phyloP scores from a whole-genome alignment of 2,888 invertebrate species.

The Pyrocoelia pectoralis region DNA sequence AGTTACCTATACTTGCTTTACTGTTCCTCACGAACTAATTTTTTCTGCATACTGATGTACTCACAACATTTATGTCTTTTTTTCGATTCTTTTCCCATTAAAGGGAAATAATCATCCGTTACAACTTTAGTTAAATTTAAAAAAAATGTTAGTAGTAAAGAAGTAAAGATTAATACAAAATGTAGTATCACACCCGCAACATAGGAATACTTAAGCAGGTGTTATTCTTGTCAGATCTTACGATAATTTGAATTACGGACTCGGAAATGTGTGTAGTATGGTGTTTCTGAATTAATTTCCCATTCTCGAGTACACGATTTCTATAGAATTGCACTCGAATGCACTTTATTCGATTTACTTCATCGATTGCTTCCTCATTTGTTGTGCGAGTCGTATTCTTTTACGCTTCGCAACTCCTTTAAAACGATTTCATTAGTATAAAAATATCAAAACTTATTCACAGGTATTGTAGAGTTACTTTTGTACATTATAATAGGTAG shows the following conservation, averaged over 20 bases:
- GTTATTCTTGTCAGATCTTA: slow-evolving; percentile 57
- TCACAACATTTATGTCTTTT: not conserved
- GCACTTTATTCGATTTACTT: slow-evolving; percentile 21
- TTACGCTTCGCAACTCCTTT: slow-evolving; percentile 11
- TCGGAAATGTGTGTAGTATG: slow-evolving; percentile 55
- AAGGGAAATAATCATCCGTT: not conserved
- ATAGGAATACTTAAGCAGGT: slow-evolving; percentile 49
- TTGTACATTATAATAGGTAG: no score
- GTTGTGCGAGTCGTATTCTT: slow-evolving; percentile 19
- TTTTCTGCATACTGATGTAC: not conserved
- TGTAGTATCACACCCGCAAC: slow-evolving; percentile 39
- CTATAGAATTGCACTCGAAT: slow-evolving; percentile 40
- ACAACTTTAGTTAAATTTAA: not conserved
- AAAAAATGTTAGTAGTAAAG: not conserved
- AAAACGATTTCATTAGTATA: slow-evolving; percentile 9
- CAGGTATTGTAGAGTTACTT: no score
- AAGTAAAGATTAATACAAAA: not conserved
- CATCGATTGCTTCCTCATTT: slow-evolving; percentile 9
- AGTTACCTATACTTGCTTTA: slow-evolving; percentile 26
- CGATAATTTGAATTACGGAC: slow-evolving; percentile 59
- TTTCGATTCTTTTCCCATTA: not conserved
- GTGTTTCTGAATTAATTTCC: slow-evolving; percentile 58
- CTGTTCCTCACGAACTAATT: slow-evolving; percentile 18
- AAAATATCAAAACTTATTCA: no score
- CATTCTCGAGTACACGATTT: slow-evolving; percentile 50